Base-by-base conservation (phyloP, 2,113 vertebrate species). In the Brachirus orientalis region DNA sequence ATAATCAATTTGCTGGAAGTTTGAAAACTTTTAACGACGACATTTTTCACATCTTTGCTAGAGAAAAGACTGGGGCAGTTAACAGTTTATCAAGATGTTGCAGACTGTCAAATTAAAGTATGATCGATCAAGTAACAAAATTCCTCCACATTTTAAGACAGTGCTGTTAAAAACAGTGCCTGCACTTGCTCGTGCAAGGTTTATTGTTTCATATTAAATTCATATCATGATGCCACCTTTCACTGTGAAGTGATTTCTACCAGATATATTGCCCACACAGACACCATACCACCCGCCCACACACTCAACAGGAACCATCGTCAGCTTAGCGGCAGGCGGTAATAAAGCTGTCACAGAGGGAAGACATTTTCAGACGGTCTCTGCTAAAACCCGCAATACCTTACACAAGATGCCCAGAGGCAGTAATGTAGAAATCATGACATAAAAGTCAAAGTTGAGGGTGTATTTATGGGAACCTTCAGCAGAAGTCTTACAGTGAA, bases 401-500 rank as follows among this genome's bases (percentile, higher is more conserved):
- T 41, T 22, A 12, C 33, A 58, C 51, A 45, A 68, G 52, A 20
- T 17, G 47, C 66, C 57, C n/a, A 4, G 53, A 14, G n/a, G 33
- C 43, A 64, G 47, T 60, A 70, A 69, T 5, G 35, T 16, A 40
- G 47, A 66, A 61, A 70, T 80, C 77, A 66, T 8, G 45, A 37
- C 56, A 36, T 69, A 59, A 50, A 14, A 37, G 58, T 57, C 38
- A 19, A 50, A 77, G 43, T 0, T 8, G 52, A 50, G 28, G 70
- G 19, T 83, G 80, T 74, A 61, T 79, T 77, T 61, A 84, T 72
- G 10, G 53, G 65, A 80, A 45, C 55, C 58, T 56, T 84, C 85
- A 87, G 84, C 79, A 86, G 83, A 81, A 84, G 86, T 82, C 84
- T 85, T 58, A 40, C 16, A 50, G 51, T 45, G 8, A 38, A 69